These are phyloP conservation scores for Schrankia costaestrigalis DNA, from an alignment of 2,888 invertebrate species.

Conservation along the genomic window DNA sequence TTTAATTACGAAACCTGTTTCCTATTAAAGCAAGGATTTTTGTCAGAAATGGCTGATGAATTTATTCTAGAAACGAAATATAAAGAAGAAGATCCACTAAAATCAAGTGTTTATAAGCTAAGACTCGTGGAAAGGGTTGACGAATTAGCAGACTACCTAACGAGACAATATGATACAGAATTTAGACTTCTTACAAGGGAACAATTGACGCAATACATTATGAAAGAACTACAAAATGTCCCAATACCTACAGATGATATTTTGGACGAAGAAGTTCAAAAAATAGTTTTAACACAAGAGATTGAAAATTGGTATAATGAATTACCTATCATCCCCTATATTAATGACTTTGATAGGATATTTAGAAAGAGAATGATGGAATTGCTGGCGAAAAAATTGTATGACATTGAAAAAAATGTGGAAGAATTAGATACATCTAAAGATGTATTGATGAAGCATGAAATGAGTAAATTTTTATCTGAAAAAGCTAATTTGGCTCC, in stretches of 20 bases:
- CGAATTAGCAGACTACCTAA: conserved; percentile 34
- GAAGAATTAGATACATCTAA: conserved; percentile 19
- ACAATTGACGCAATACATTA: conserved; percentile 27
- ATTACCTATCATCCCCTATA: conserved; percentile 33
- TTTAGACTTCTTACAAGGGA: conserved; percentile 31
- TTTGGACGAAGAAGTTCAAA: conserved; percentile 47
- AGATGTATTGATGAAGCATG: conserved; percentile 36
- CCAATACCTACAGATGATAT: conserved; percentile 39
- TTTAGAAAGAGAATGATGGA: conserved; percentile 37
- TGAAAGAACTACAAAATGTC: conserved; percentile 41
- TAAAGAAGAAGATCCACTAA: conserved; percentile 41
- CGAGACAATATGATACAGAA: conserved; percentile 28
- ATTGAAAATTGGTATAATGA: conserved; percentile 50
- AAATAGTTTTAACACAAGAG: conserved; percentile 50
- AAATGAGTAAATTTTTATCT: conserved; percentile 39
- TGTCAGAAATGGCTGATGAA: conserved; percentile 39
- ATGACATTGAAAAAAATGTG: conserved; percentile 33
- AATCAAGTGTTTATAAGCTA: conserved; percentile 42
- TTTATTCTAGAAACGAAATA: conserved; percentile 41
- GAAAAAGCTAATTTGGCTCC: conserved; percentile 28
- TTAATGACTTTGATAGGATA: conserved; percentile 28
- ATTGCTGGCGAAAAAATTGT: conserved; percentile 39
- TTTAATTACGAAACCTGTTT: conserved; percentile 22
- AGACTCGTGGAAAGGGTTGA: conserved; percentile 38
- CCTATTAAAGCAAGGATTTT: conserved; percentile 22